Evolutionary conservation across 1,140 invertebrate genomes (phyloP), one percentile per base, ranked within the genome.

Genomic region (Danaus plexippus): DNA sequence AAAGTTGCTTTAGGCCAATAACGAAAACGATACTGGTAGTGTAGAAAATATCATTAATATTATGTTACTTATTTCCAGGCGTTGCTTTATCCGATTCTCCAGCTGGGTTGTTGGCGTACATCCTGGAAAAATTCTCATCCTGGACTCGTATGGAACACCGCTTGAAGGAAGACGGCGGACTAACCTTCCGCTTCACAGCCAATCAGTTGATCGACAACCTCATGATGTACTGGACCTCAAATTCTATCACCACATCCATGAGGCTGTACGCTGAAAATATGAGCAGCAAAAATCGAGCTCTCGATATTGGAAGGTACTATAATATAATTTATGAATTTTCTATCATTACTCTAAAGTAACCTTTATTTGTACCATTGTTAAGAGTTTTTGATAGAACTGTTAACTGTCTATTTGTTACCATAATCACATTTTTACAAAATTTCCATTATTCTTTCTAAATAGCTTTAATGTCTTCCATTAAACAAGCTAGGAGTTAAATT

Each of bases 201-300:
- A 92, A 95, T 43, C 92, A 95, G 64, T 78, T 97, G 4, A 78
- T 97, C 2, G 96, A 96, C 61, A 96, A 96, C 72, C 71, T 97
- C 0, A 96, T 96, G 93, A 79, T 97, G 40, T 97, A 97, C 74
- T 97, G 94, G 92, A 70, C 92, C 0, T 92, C 92, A 0, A 91
- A 91, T 58, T 91, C 91, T 1, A 93, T 96, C 2, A 94, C 93
- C 0, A 92, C 93, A 1, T 93, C 94, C 1, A 85, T 90, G 67
- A 87, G 95, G 55, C 80, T 95, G 6, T 96, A 96, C 13, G 83
- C 91, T 13, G 93, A 94, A 76, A 74, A 59, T 1, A 87, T 90
- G 13, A 88, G 51, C 32, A 78, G 70, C 50, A 67, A 63, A 8
- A 63, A 80, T 11, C 63, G 65, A 7, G 52, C 4, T 1, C 62